Conservation (phyloP, 2,888 invertebrate genomes). For the Dorcus hopei region DNA sequence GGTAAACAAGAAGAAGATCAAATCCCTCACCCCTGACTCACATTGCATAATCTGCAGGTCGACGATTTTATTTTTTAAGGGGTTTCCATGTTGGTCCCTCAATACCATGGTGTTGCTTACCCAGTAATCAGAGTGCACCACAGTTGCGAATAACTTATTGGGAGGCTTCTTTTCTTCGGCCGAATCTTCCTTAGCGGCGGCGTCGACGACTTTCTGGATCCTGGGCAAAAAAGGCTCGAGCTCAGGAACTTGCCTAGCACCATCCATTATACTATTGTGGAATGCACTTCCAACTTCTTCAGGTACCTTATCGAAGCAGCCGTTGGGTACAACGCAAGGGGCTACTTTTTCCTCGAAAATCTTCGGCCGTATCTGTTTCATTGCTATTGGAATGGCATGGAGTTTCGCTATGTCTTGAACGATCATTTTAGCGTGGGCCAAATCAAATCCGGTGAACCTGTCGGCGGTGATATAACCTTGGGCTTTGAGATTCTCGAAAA, state of each 20-base stretch:
- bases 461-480: constrained; percentile 54
- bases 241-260: constrained; percentile 32
- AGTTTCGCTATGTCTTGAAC: constrained; percentile 54
- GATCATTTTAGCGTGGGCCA: constrained; percentile 50
- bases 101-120: constrained; percentile 59
- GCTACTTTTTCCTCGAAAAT: constrained; percentile 47
- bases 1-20: constrained; percentile 56
- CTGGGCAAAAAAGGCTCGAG: constrained; percentile 34
- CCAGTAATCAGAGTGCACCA: constrained; percentile 60
- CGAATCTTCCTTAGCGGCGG: constrained; percentile 15
- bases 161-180: constrained; percentile 35
- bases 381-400: constrained; percentile 58
- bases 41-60: constrained; percentile 59
- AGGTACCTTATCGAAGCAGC: constrained; percentile 40
- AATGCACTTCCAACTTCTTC: constrained; percentile 38
- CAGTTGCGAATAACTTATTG: constrained; percentile 52
- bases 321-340: constrained; percentile 44
- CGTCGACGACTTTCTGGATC: constrained; percentile 32
- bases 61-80: constrained; percentile 55
- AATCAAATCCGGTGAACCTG: constrained; percentile 53
- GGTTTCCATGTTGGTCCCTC: constrained; percentile 48
- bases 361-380: constrained; percentile 50
- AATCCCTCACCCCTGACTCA: constrained; percentile 53
- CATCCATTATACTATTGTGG: constrained; percentile 37
- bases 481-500: constrained; percentile 57